A percentile compares a stretch with the other conserved stretches of the same genome.
phyloP scores from a whole-genome alignment of 64 coral and sea anemone genomes.

The Hydrozoanthus tunicans region DNA sequence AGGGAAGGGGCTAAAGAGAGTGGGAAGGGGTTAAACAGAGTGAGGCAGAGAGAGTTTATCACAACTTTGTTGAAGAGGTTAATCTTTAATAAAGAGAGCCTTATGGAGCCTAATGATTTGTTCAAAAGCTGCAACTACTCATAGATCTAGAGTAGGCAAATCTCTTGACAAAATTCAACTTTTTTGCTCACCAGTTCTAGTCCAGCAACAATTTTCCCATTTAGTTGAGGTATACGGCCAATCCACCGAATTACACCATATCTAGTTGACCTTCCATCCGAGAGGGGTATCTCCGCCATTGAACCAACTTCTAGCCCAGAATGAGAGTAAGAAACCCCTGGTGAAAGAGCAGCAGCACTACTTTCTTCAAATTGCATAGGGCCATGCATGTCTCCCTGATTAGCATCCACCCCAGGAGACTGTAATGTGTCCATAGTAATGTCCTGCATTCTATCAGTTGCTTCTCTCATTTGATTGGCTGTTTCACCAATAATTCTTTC shows the following conservation, averaged over 20 bases:
- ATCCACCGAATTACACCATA: conserved; percentile 96
- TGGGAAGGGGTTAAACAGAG: too few relatives aligned
- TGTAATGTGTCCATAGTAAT: conserved; percentile 10
- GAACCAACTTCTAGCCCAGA: conserved; percentile 74
- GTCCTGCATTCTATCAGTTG: not conserved
- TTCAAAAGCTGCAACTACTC: too few relatives aligned
- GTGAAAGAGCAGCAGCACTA: not conserved
- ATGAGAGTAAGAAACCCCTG: not conserved
- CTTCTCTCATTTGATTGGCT: conserved; percentile 28
- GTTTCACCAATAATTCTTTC: conserved; percentile 32
- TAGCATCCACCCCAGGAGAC: not conserved
- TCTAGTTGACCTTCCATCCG: conserved; percentile 9
- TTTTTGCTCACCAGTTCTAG: conserved; percentile 81
- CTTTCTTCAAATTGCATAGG: not conserved
- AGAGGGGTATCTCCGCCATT: conserved; percentile 85
- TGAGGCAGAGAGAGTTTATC: too few relatives aligned
- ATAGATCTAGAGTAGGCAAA: too few relatives aligned
- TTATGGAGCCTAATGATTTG: too few relatives aligned
- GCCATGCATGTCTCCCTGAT: not conserved
- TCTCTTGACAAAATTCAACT: not conserved
- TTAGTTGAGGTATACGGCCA: conserved; percentile 61
- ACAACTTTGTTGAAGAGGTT: too few relatives aligned
- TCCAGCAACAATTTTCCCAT: conserved; percentile 79
- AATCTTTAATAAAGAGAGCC: too few relatives aligned
- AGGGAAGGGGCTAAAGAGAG: too few relatives aligned